Percentiles rank a stretch among this genome's conserved stretches.
phyloP scores from a whole-genome alignment of 2,797 vertebrate species.

The Phrynocephalus guinanensis region DNA sequence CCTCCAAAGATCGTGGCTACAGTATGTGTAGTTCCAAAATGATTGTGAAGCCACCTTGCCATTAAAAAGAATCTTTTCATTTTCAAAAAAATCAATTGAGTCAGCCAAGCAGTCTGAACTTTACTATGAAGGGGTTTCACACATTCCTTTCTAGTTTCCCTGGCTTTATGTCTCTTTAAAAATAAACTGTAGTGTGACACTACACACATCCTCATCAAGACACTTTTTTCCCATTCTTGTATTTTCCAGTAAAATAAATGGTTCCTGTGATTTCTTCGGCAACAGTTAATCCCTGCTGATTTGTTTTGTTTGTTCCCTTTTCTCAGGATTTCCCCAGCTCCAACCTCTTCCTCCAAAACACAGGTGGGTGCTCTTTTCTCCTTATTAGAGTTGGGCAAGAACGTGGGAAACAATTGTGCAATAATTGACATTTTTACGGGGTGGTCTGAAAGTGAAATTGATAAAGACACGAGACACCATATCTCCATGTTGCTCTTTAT shows the following conservation, averaged over 20 bases:
- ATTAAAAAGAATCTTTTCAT: not conserved
- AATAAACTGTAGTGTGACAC: not conserved
- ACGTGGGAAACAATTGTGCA: not conserved
- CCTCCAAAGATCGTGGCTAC: not conserved
- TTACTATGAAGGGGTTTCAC: slow-evolving; percentile 11
- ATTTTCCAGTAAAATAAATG: not conserved
- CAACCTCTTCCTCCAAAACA: not conserved
- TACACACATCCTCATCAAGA: slow-evolving; percentile 12
- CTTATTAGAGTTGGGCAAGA: not conserved
- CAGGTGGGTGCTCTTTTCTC: not conserved
- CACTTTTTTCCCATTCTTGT: not conserved
- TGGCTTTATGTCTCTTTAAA: slow-evolving; percentile 27
- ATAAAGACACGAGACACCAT: too few relatives aligned
- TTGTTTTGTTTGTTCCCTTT: slow-evolving; percentile 8
- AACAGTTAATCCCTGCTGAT: not conserved
- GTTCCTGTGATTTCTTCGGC: slow-evolving; percentile 9
- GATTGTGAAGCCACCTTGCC: not conserved
- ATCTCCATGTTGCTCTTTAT: too few relatives aligned
- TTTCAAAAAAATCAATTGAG: not conserved
- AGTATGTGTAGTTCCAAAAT: slow-evolving; percentile 13
- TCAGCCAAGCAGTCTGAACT: not conserved
- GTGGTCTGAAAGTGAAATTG: not conserved
- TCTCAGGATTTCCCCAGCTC: not conserved
- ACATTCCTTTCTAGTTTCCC: slow-evolving; percentile 8
- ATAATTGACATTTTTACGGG: not conserved